Conservation (phyloP, 2,113 vertebrate genomes). For the Embiotoca jacksoni region DNA sequence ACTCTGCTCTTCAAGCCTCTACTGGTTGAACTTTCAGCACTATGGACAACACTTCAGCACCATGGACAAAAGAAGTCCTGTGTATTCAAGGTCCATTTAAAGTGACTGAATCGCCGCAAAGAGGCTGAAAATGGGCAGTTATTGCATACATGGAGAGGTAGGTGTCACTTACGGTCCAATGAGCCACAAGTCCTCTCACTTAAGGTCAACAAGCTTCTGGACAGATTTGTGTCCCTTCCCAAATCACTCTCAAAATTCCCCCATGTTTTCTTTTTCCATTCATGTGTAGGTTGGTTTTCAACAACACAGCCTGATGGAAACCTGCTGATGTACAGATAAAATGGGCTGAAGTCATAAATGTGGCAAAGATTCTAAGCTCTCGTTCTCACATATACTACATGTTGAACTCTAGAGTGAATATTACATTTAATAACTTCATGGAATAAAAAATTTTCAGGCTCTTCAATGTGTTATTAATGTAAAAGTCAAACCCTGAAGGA, state of each 20-base stretch:
- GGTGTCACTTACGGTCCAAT: constrained; percentile 42
- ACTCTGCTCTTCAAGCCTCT: constrained; percentile 12
- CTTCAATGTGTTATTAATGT: constrained; percentile 60
- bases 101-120: constrained; percentile 36
- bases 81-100: constrained; percentile 34
- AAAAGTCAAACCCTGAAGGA: constrained; percentile 62
- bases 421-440: constrained; percentile 30
- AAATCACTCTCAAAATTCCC: constrained; percentile 39
- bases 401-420: not conserved
- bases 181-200: constrained; percentile 34
- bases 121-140: constrained; percentile 38
- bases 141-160: constrained; percentile 30
- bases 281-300: not conserved
- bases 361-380: constrained; percentile 5
- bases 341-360: not conserved
- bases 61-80: constrained; percentile 38
- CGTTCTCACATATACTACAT: constrained; percentile 7
- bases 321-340: not conserved
- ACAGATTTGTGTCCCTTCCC: constrained; percentile 28
- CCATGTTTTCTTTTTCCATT: constrained; percentile 17
- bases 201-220: constrained; percentile 47
- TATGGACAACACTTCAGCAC: constrained; percentile 23
- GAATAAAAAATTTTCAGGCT: constrained; percentile 47
- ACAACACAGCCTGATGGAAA: constrained; percentile 19
- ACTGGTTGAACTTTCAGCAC: constrained; percentile 6